Conservation (phyloP, 2,888 invertebrate species). For the Andrena flavipes region DNA sequence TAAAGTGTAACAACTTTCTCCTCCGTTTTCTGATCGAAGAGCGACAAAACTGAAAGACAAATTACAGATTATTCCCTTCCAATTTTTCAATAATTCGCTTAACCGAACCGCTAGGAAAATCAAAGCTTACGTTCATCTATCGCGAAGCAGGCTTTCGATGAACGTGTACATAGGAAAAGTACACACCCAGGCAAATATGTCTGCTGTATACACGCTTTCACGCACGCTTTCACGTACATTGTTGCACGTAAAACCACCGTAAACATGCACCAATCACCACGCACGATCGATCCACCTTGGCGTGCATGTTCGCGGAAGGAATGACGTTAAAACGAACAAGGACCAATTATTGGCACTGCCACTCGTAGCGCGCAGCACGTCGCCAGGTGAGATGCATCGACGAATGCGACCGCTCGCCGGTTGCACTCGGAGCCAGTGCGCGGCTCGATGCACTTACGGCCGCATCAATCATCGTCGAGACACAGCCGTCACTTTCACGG, state of each 20-base stretch:
- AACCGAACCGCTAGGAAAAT: not conserved
- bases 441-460: conserved; percentile 15
- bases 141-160: not conserved
- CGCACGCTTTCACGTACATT: not conserved
- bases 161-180: not conserved
- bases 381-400: conserved; percentile 14
- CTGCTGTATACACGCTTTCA: not conserved
- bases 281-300: conserved; percentile 66
- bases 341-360: conserved; percentile 57
- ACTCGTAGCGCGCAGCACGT: conserved; percentile 18
- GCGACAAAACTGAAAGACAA: too few relatives aligned
- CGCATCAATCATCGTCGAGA: conserved; percentile 44
- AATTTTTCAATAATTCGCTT: too few relatives aligned
- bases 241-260: not conserved
- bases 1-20: too few relatives aligned
- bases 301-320: conserved; percentile 53
- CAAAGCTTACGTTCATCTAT: too few relatives aligned
- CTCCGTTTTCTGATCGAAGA: too few relatives aligned
- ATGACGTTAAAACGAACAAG: conserved; percentile 68
- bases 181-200: not conserved
- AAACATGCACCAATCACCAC: conserved; percentile 35
- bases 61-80: too few relatives aligned
- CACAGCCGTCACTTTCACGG: conserved; percentile 33
- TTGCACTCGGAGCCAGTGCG: conserved; percentile 4
- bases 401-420: conserved; percentile 31